phyloP scores from a whole-genome alignment of 2,113 vertebrate species.

The Cebus imitator region DNA sequence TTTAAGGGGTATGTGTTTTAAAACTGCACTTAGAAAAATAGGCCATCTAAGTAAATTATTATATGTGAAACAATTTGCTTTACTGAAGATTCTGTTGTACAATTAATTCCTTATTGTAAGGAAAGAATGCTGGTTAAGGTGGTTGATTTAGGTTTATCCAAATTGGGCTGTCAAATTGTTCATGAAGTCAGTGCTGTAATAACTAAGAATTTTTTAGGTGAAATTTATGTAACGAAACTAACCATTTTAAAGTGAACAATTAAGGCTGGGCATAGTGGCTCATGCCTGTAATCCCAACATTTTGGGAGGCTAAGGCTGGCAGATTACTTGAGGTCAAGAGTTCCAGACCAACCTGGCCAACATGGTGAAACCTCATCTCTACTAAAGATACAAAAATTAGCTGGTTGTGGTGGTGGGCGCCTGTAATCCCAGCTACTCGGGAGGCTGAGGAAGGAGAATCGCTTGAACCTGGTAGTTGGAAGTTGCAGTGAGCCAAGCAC shows the following conservation, averaged over 20 bases:
- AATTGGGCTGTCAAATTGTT: slow-evolving; percentile 9
- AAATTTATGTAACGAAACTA: not conserved
- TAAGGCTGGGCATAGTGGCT: not conserved
- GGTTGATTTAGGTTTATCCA: not conserved
- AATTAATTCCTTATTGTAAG: not conserved
- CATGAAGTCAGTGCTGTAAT: not conserved
- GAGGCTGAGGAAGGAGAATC: too few relatives aligned
- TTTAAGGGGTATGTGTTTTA: slow-evolving; percentile 1
- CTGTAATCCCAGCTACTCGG: too few relatives aligned
- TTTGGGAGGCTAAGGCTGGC: too few relatives aligned
- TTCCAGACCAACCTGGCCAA: too few relatives aligned
- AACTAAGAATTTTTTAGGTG: not conserved
- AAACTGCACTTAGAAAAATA: not conserved
- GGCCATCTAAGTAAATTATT: not conserved
- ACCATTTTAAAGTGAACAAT: not conserved
- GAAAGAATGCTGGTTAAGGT: not conserved
- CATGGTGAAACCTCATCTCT: too few relatives aligned
- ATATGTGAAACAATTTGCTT: slow-evolving; percentile 14
- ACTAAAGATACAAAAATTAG: too few relatives aligned
- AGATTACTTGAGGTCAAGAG: too few relatives aligned
- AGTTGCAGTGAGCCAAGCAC: too few relatives aligned
- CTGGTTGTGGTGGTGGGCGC: too few relatives aligned
- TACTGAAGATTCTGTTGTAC: not conserved
- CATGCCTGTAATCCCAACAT: too few relatives aligned
- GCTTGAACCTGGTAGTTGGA: too few relatives aligned